Percentiles rank a stretch among this genome's conserved stretches.
These are phyloP conservation scores for Paratrypauchen microcephalus DNA, from an alignment of 2,797 vertebrate species.

Conservation along the genomic window DNA sequence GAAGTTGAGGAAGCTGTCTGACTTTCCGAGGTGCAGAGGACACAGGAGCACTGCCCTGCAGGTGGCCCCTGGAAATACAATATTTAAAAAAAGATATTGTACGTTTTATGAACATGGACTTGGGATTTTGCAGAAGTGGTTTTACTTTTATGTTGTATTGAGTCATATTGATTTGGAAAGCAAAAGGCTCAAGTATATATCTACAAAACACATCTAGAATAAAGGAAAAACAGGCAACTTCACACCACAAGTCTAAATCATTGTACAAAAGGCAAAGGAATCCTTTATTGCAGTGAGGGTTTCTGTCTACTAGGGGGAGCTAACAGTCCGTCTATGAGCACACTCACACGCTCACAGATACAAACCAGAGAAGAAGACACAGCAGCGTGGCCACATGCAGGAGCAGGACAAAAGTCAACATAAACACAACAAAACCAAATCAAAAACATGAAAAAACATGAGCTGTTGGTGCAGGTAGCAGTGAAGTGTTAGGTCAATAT, in stretches of 20 bases:
- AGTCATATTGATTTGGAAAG: background rate
- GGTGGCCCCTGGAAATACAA: conserved; percentile 77
- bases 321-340: background rate
- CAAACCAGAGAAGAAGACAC: conserved; percentile 3
- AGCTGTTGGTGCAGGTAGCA: background rate
- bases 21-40: conserved; percentile 84
- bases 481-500: too few relatives aligned
- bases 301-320: conserved; percentile 3
- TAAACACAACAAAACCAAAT: background rate
- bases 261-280: background rate
- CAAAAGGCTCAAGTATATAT: background rate
- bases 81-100: conserved; percentile 3
- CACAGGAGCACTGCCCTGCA: conserved; percentile 83
- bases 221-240: background rate
- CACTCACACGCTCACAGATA: background rate
- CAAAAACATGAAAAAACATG: too few relatives aligned
- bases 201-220: background rate
- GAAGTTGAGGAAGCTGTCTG: conserved; percentile 95
- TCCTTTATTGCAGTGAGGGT: background rate
- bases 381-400: background rate
- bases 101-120: conserved; percentile 5
- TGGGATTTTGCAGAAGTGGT: background rate
- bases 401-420: background rate
- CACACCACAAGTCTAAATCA: background rate
- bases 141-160: background rate